phyloP scores from a whole-genome alignment of 2,113 vertebrate genomes.

The Aleadryas rufinucha region DNA sequence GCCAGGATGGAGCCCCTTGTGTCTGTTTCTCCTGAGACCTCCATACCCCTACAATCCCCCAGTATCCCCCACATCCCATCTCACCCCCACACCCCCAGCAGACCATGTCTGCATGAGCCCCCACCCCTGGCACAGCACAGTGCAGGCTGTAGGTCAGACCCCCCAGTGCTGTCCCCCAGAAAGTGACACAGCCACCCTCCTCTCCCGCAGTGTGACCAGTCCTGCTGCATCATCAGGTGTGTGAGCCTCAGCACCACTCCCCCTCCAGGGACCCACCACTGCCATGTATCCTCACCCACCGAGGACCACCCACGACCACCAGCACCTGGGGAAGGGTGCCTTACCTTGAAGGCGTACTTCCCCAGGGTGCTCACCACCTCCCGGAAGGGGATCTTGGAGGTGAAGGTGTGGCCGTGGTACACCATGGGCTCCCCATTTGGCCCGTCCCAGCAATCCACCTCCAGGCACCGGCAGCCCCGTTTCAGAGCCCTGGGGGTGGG shows the following conservation, averaged over 20 bases:
- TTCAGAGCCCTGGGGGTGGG: slow-evolving; percentile 78
- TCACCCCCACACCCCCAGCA: not conserved
- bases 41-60: not conserved
- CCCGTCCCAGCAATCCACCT: slow-evolving; percentile 96
- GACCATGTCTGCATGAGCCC: not conserved
- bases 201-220: rapidly evolving
- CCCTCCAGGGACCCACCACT: not conserved
- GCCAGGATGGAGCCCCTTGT: not conserved
- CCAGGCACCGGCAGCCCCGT: slow-evolving; percentile 91
- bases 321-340: not conserved
- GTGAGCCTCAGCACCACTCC: not conserved
- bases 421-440: slow-evolving; percentile 88
- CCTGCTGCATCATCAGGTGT: not conserved
- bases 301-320: not conserved
- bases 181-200: not conserved
- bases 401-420: slow-evolving; percentile 93
- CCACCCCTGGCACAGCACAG: not conserved
- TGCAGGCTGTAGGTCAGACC: not conserved
- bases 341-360: slow-evolving; percentile 93
- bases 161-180: not conserved
- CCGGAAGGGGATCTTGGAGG: slow-evolving; percentile 92
- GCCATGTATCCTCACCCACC: rapidly evolving
- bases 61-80: not conserved
- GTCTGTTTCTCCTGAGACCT: not conserved
- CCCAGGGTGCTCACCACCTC: slow-evolving; percentile 84